These are phyloP conservation scores for Pygathrix nemaeus DNA, from an alignment of 2,113 vertebrate genomes.

Conservation along the genomic window DNA sequence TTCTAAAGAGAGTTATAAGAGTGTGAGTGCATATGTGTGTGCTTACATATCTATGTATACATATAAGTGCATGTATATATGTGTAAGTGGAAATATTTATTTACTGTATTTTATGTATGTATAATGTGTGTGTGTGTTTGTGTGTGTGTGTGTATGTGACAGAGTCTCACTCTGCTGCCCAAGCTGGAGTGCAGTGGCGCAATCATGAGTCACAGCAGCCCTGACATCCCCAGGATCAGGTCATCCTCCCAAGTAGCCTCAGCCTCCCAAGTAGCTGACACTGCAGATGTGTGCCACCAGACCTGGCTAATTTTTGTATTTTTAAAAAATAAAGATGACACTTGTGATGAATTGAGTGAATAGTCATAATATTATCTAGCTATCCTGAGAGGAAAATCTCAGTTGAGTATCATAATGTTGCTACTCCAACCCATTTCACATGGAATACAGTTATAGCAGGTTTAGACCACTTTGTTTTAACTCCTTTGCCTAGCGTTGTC, in stretches of 20 bases:
- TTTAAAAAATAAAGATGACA: neutral
- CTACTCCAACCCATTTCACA: neutral
- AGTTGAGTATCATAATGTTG: neutral
- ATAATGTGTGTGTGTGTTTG: neutral
- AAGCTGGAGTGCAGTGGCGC: too few species aligned
- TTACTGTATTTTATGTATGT: neutral
- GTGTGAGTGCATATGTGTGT: neutral
- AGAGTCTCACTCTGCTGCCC: too few species aligned
- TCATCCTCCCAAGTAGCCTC: too few species aligned
- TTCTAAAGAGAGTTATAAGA: neutral
- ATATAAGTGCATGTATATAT: neutral
- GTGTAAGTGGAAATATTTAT: neutral
- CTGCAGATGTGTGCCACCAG: too few species aligned
- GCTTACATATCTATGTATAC: too few species aligned
- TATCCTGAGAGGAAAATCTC: neutral
- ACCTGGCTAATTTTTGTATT: too few species aligned
- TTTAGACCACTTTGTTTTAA: neutral
- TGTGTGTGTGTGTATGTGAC: too few species aligned
- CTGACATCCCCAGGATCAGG: too few species aligned
- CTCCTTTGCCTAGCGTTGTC: neutral
- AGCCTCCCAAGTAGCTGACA: too few species aligned
- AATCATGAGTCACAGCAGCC: too few species aligned
- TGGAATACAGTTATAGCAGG: neutral
- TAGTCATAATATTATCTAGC: neutral
- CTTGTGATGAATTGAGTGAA: neutral